A percentile compares a stretch with the other conserved stretches of the same genome.
These are phyloP conservation scores for Pissodes strobi DNA, from an alignment of 1,140 invertebrate genomes.

Conservation along the genomic window DNA sequence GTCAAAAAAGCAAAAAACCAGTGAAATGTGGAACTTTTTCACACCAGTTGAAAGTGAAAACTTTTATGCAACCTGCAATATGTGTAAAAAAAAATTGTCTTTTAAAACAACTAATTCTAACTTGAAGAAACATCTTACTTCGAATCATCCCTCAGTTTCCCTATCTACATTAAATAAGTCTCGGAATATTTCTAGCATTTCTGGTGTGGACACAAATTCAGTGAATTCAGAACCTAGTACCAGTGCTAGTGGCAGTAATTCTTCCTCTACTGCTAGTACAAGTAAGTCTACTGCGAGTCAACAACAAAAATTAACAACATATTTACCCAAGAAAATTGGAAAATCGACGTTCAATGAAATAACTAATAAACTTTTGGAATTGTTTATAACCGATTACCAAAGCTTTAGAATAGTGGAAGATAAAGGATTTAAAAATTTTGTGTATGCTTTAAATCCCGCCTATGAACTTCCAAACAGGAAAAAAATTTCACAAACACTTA, in stretches of 20 bases:
- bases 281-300: not conserved
- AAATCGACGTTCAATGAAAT: not conserved
- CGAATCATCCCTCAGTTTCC: not conserved
- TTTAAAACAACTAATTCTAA: not conserved
- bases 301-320: not conserved
- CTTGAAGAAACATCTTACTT: not conserved
- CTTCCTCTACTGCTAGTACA: not conserved
- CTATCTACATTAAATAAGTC: too few species aligned
- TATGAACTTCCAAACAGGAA: constrained; percentile 33
- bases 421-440: constrained; percentile 26
- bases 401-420: too few species aligned
- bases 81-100: not conserved
- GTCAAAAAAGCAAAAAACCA: too few species aligned
- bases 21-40: not conserved
- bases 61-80: not conserved
- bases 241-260: not conserved
- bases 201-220: too few species aligned
- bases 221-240: too few species aligned
- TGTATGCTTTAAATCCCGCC: constrained; percentile 20
- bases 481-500: constrained; percentile 27
- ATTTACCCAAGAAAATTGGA: not conserved
- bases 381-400: constrained; percentile 29
- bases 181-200: too few species aligned
- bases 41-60: not conserved
- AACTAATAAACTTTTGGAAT: constrained; percentile 6